Evolutionary conservation across 2,888 invertebrate genomes (phyloP).

Genomic region (Apoda limacodes): DNA sequence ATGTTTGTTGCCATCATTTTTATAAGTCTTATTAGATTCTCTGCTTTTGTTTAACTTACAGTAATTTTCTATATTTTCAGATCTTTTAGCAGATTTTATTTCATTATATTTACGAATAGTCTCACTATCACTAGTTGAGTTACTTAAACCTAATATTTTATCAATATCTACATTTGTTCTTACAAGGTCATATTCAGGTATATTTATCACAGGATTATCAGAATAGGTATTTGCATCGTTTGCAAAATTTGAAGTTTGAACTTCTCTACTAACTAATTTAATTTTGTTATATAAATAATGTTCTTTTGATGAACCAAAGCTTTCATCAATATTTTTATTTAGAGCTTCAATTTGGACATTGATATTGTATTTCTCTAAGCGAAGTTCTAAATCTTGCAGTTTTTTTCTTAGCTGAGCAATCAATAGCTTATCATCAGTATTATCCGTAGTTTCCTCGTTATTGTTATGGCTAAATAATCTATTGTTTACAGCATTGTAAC

Average conservation of each 20-base stretch:
- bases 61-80: slow-evolving; percentile 64
- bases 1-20: slow-evolving; percentile 25
- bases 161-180: slow-evolving; percentile 53
- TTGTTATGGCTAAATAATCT: slow-evolving; percentile 40
- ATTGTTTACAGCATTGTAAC: slow-evolving; percentile 33
- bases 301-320: slow-evolving; percentile 29
- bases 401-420: slow-evolving; percentile 47
- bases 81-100: slow-evolving; percentile 46
- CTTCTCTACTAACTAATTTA: slow-evolving; percentile 40
- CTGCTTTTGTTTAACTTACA: slow-evolving; percentile 66
- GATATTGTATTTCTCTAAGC: slow-evolving; percentile 49
- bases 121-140: slow-evolving; percentile 38
- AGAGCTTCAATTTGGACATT: slow-evolving; percentile 43
- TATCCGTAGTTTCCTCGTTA: slow-evolving; percentile 50
- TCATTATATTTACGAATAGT: slow-evolving; percentile 31
- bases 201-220: slow-evolving; percentile 54
- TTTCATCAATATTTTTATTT: slow-evolving; percentile 43
- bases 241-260: slow-evolving; percentile 35
- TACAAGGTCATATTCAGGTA: slow-evolving; percentile 49
- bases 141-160: slow-evolving; percentile 49
- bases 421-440: slow-evolving; percentile 45
- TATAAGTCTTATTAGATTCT: slow-evolving; percentile 41
- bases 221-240: slow-evolving; percentile 38
- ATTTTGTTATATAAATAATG: slow-evolving; percentile 30
- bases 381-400: slow-evolving; percentile 46